These are phyloP conservation scores for Marcusenius ussheri DNA, from an alignment of 2,113 vertebrate species.

Conservation along the genomic window DNA sequence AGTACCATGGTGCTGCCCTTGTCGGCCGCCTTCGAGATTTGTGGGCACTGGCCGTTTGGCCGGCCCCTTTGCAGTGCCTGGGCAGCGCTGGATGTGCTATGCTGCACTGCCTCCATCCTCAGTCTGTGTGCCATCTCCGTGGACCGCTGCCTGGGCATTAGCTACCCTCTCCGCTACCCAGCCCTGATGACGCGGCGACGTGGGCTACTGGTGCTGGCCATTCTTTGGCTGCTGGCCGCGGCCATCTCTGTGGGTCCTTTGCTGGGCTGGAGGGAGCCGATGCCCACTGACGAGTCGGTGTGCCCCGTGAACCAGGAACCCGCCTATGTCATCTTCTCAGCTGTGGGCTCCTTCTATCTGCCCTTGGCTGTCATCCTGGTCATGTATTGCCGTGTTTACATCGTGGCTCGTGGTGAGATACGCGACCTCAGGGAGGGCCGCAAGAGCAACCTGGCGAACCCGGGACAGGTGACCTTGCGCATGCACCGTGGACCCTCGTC, in stretches of 20 bases:
- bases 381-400: slow-evolving; percentile 92
- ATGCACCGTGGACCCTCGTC: slow-evolving; percentile 69
- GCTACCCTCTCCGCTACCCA: slow-evolving; percentile 83
- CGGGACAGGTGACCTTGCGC: slow-evolving; percentile 72
- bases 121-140: slow-evolving; percentile 92
- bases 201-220: slow-evolving; percentile 67
- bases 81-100: slow-evolving; percentile 90
- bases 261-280: slow-evolving; percentile 88
- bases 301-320: slow-evolving; percentile 88
- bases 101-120: slow-evolving; percentile 93
- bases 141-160: slow-evolving; percentile 88
- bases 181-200: slow-evolving; percentile 72
- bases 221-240: slow-evolving; percentile 79
- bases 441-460: slow-evolving; percentile 60
- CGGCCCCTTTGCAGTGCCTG: slow-evolving; percentile 83
- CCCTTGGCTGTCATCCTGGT: slow-evolving; percentile 81
- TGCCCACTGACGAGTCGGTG: slow-evolving; percentile 77
- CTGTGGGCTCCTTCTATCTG: slow-evolving; percentile 87
- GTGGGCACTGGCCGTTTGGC: slow-evolving; percentile 86
- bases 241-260: slow-evolving; percentile 86
- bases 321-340: slow-evolving; percentile 85
- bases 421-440: slow-evolving; percentile 62
- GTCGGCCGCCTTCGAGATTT: slow-evolving; percentile 82
- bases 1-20: slow-evolving; percentile 87
- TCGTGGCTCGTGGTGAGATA: slow-evolving; percentile 76